Base-by-base conservation (phyloP, 1,140 invertebrate genomes). In the Microplitis demolitor region DNA sequence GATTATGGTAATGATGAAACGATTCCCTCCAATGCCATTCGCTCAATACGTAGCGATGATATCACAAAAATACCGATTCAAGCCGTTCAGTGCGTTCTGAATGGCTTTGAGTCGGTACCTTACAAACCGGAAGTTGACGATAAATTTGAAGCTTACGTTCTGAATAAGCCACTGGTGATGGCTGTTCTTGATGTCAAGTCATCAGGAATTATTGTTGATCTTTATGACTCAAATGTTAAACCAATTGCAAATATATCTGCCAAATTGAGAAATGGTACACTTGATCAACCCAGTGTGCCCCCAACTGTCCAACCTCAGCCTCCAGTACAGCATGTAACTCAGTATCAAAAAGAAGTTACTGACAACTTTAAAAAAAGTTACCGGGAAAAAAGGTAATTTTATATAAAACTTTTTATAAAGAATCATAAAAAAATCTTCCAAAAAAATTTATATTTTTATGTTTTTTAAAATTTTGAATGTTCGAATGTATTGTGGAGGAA, bases 1-100 rank as follows among this genome's bases (percentile, higher is more conserved):
- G 94, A 96, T 82, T 95, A 93, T 83, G 94, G 94, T 8, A 94
- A 95, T 82, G 88, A 88, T 34, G 92, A 94, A 83, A 85, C 80
- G 33, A 82, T 93, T 0, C 56, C 88, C 9, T 78, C 87, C 0
- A 83, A 85, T 14, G 81, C 89, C 33, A 82, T 95, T 11, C 90
- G 91, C 73, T 84, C 84, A 4, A 93, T 94, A 11, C 88, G 89
- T 33, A 87, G 89, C 6, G 89, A 92, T 69, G 88, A 94, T 68
- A 82, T 95, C 8, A 86, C 84, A 31, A 83, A 85, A 58, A 83
- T 94, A 56, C 89, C 90, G 35, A 89, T 91, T 0, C 94, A 95
- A 84, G 94, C 93, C 0, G 89, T 96, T 75, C 90, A 91, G 79
- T 96, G 95, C 86, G 88, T 90, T 34, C 82, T 94, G 2, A 87